These are phyloP conservation scores for Arnoldichthys spilopterus DNA, from an alignment of 2,797 vertebrate genomes.

Conservation along the genomic window DNA sequence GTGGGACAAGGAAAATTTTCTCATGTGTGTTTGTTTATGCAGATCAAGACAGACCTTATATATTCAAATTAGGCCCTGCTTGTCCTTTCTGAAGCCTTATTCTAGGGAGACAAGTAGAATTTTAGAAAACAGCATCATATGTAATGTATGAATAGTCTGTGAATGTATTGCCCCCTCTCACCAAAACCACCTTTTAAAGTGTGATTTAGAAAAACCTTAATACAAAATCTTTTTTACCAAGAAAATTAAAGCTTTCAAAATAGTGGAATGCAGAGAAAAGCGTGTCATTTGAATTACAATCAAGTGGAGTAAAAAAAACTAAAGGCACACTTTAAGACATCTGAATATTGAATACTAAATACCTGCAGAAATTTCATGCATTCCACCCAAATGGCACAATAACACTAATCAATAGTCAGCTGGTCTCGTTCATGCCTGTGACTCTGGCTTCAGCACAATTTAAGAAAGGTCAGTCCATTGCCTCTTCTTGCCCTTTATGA, in stretches of 20 bases:
- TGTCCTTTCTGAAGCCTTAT: slow-evolving; percentile 12
- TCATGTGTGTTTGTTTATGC: neutral
- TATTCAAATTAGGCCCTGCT: neutral
- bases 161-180: neutral
- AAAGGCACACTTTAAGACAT: slow-evolving; percentile 51
- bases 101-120: neutral
- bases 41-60: neutral
- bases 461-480: neutral
- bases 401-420: neutral
- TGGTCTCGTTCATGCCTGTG: neutral
- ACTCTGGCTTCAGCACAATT: neutral
- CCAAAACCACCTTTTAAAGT: neutral
- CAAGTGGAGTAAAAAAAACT: slow-evolving; percentile 10
- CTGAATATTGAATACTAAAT: slow-evolving; percentile 29
- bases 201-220: slow-evolving; percentile 30
- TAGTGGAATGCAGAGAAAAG: slow-evolving; percentile 19
- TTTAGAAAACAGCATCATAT: slow-evolving; percentile 1
- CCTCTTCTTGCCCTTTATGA: neutral
- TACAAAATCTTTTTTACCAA: slow-evolving; percentile 18
- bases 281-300: slow-evolving; percentile 21
- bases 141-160: neutral
- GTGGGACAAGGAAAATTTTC: neutral
- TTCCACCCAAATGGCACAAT: slow-evolving; percentile 1
- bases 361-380: slow-evolving; percentile 8
- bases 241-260: slow-evolving; percentile 36